Conservation (phyloP, 2,797 vertebrate species). For the Allenopithecus nigroviridis region DNA sequence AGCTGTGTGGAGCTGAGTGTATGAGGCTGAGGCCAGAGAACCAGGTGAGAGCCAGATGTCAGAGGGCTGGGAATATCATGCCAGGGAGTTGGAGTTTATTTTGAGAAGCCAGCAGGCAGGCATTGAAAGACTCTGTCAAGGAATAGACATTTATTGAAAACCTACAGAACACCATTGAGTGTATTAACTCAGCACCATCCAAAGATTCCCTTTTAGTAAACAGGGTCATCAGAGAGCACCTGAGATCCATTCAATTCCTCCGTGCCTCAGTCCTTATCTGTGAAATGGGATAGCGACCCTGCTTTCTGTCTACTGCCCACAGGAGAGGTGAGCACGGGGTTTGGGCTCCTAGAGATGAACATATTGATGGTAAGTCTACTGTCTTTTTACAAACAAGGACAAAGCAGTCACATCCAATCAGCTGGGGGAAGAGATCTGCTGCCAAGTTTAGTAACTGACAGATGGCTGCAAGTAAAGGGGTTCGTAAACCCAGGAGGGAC, state of each 20-base stretch:
- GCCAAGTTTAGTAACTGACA: constrained; percentile 72
- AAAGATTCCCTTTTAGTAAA: not conserved
- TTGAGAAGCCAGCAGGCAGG: not conserved
- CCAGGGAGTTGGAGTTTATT: not conserved
- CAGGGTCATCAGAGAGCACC: not conserved
- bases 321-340: not conserved
- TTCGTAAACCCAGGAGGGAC: constrained; percentile 25
- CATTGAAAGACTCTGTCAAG: not conserved
- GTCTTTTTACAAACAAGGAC: constrained; percentile 59
- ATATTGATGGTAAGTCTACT: not conserved
- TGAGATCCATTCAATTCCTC: not conserved
- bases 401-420: constrained; percentile 25
- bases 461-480: constrained; percentile 66
- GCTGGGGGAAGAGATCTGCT: constrained; percentile 42
- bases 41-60: not conserved
- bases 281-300: not conserved
- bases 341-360: not conserved
- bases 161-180: not conserved
- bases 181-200: not conserved
- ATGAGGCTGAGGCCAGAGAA: not conserved
- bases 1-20: not conserved
- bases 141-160: not conserved
- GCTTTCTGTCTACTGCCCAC: not conserved
- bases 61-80: not conserved
- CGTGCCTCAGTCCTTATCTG: not conserved